These are phyloP conservation scores for Drosophila tristis DNA, from an alignment of 1,140 invertebrate genomes.

Conservation along the genomic window DNA sequence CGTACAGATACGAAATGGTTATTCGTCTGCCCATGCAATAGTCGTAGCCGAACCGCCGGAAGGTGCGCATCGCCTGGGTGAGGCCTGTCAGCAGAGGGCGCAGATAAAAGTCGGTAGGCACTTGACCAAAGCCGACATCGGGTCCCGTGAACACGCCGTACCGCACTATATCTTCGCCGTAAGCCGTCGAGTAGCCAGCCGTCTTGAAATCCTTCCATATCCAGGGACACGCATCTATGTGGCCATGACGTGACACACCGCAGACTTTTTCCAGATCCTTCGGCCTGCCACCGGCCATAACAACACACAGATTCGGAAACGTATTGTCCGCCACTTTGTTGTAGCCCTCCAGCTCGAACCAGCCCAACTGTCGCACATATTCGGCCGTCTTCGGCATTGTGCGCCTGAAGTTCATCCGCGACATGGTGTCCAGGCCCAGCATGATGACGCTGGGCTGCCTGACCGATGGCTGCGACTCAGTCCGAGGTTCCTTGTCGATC, in stretches of 20 bases:
- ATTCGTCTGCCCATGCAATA: constrained; percentile 86
- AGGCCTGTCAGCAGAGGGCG: constrained; percentile 89
- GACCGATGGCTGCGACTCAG: not conserved
- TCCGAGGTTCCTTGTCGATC: not conserved
- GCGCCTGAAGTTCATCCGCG: constrained; percentile 82
- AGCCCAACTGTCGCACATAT: constrained; percentile 31
- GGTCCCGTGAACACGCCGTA: no score
- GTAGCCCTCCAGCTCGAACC: constrained; percentile 64
- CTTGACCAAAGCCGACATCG: constrained; percentile 76
- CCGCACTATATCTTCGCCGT: constrained; percentile 89
- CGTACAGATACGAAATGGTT: constrained; percentile 85
- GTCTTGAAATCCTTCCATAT: constrained; percentile 75
- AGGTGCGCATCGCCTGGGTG: constrained; percentile 53
- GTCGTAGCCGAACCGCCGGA: constrained; percentile 5
- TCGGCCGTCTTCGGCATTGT: constrained; percentile 51
- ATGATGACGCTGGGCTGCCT: constrained; percentile 51
- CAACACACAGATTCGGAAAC: constrained; percentile 25
- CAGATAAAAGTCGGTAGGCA: constrained; percentile 92
- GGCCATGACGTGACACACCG: not conserved
- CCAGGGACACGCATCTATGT: not conserved
- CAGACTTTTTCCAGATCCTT: not conserved
- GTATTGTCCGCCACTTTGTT: constrained; percentile 51
- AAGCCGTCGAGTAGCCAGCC: constrained; percentile 90
- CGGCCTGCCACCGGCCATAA: constrained; percentile 22
- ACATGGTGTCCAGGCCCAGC: constrained; percentile 55